These are phyloP conservation scores for Phaethornis superciliosus DNA, from an alignment of 2,113 vertebrate species.

Conservation along the genomic window DNA sequence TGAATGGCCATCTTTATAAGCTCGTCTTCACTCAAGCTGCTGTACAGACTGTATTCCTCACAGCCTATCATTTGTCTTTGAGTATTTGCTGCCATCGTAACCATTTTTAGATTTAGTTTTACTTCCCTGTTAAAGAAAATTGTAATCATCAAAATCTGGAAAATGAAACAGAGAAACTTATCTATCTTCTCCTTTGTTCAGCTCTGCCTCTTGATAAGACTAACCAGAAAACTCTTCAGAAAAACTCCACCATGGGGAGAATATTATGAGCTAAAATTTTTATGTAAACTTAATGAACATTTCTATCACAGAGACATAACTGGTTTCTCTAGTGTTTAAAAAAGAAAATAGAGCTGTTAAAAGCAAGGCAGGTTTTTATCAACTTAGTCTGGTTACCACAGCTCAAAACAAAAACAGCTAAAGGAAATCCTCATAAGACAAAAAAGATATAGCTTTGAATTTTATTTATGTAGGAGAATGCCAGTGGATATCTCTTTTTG, in stretches of 20 bases:
- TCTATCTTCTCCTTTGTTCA: background rate
- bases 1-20: conserved; percentile 92
- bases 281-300: background rate
- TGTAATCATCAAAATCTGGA: background rate
- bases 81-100: conserved; percentile 46
- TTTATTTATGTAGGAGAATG: background rate
- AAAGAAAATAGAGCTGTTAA: background rate
- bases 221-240: background rate
- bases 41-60: conserved; percentile 91
- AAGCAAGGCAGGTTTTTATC: background rate
- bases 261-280: background rate
- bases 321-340: background rate
- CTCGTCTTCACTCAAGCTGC: conserved; percentile 88
- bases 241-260: background rate
- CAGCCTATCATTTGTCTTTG: conserved; percentile 60
- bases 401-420: background rate
- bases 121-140: background rate
- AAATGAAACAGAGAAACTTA: background rate
- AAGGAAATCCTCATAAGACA: background rate
- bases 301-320: background rate
- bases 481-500: background rate
- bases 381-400: background rate
- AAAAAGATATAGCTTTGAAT: background rate
- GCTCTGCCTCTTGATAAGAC: background rate
- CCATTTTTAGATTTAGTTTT: conserved; percentile 41